Conservation (phyloP, 2,888 invertebrate genomes). For the Drosophila sordidula region DNA sequence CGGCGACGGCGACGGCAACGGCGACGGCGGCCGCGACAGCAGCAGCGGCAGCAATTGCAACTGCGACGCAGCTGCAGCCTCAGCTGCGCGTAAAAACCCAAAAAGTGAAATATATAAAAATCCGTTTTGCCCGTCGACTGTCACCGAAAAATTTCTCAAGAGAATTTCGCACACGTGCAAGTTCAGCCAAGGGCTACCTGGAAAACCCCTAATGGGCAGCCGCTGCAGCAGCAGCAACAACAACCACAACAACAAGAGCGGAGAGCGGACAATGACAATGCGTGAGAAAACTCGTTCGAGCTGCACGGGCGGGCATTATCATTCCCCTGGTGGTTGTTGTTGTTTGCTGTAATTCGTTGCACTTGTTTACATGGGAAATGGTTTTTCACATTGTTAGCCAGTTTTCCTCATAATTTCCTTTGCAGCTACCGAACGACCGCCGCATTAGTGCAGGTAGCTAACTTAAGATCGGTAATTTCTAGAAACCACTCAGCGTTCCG, state of each 20-base stretch:
- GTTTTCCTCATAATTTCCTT: slow-evolving; percentile 52
- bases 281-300: slow-evolving; percentile 73
- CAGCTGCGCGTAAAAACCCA: slow-evolving; percentile 46
- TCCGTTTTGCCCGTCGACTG: slow-evolving; percentile 37
- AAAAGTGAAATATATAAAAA: slow-evolving; percentile 7
- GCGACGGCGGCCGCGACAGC: slow-evolving; percentile 31
- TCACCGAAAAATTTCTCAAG: slow-evolving; percentile 51
- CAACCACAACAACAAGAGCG: slow-evolving; percentile 20
- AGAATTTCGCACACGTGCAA: slow-evolving; percentile 44
- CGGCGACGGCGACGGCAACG: slow-evolving; percentile 30
- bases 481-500: neutral
- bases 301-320: slow-evolving; percentile 48
- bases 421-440: slow-evolving; percentile 30
- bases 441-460: slow-evolving; percentile 17
- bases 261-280: slow-evolving; percentile 53
- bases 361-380: slow-evolving; percentile 78
- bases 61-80: slow-evolving; percentile 23
- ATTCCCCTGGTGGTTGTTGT: slow-evolving; percentile 23
- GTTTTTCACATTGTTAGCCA: slow-evolving; percentile 54
- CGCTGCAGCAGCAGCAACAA: slow-evolving; percentile 5
- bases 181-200: slow-evolving; percentile 52
- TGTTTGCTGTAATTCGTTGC: slow-evolving; percentile 63
- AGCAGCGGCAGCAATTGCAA: slow-evolving; percentile 6
- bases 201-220: slow-evolving; percentile 69
- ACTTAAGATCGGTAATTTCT: slow-evolving; percentile 6